Conservation (phyloP, 2,797 vertebrate species). For the Malacoctenus gilli region DNA sequence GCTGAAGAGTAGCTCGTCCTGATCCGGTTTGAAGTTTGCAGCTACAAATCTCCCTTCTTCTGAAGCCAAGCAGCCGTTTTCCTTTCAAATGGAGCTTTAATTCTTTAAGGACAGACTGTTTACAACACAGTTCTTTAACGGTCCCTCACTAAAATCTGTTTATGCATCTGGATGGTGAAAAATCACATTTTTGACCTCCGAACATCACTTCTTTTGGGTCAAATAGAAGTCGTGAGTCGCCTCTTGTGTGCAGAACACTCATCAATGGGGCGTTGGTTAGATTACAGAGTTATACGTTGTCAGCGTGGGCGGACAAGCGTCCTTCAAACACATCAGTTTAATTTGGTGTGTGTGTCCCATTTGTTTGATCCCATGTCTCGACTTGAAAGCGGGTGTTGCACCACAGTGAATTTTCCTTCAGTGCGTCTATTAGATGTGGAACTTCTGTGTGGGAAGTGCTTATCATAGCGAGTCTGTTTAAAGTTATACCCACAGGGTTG, state of each 20-base stretch:
- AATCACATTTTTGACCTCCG: background rate
- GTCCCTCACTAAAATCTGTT: background rate
- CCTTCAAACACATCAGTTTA: conserved; percentile 6
- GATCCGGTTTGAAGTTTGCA: no score
- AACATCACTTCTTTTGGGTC: background rate
- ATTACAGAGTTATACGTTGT: background rate
- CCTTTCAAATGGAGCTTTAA: background rate
- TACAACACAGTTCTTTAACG: background rate
- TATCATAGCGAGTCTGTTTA: conserved; percentile 56
- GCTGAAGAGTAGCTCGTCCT: background rate
- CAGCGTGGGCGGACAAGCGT: conserved; percentile 4
- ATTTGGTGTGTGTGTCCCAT: conserved; percentile 31
- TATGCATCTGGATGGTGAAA: background rate
- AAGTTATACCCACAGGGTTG: conserved; percentile 49
- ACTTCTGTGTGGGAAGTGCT: conserved; percentile 59
- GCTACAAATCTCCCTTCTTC: no score
- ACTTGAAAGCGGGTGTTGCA: conserved; percentile 38
- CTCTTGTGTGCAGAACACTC: background rate
- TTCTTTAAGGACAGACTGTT: background rate
- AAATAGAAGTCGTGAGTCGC: background rate
- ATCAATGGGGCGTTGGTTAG: background rate
- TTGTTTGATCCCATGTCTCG: conserved; percentile 31
- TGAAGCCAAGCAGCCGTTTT: background rate
- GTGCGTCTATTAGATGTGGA: conserved; percentile 36
- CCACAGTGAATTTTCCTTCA: conserved; percentile 29